Conservation (phyloP, 2,797 vertebrate genomes). For the Tauraco hartlaubi region DNA sequence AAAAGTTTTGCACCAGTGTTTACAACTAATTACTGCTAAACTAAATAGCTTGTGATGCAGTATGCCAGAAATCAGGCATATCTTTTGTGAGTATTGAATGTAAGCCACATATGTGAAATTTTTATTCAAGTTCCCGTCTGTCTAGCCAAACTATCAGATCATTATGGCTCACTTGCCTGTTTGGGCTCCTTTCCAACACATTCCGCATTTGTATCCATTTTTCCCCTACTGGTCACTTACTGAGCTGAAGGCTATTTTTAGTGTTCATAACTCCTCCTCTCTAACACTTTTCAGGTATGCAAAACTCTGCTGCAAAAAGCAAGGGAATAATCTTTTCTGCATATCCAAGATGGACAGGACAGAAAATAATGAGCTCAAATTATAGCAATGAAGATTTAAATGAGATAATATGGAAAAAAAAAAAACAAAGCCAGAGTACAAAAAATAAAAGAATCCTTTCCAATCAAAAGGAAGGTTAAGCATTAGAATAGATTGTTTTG, state of each 20-base stretch:
- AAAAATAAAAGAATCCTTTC: not conserved
- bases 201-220: not conserved
- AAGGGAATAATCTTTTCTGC: not conserved
- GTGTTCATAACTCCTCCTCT: not conserved
- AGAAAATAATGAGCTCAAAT: not conserved
- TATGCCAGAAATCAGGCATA: conserved; percentile 1
- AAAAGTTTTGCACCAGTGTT: not conserved
- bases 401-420: not conserved
- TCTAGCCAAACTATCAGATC: conserved; percentile 49
- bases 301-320: not conserved
- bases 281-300: not conserved
- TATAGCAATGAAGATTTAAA: not conserved
- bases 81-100: conserved; percentile 15
- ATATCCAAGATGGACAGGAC: not conserved
- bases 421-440: not conserved
- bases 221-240: conserved; percentile 18
- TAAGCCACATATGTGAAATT: conserved; percentile 7
- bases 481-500: not conserved
- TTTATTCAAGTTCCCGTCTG: conserved; percentile 57
- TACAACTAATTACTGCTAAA: conserved; percentile 26
- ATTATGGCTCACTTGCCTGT: not conserved
- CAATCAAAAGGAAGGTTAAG: not conserved
- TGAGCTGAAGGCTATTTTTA: conserved; percentile 12
- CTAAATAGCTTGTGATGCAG: conserved; percentile 13
- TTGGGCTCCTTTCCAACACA: conserved; percentile 20